Percentiles rank a stretch among this genome's conserved stretches.
phyloP scores from a whole-genome alignment of 2,888 invertebrate species.

The Eugnorisma glareosa region DNA sequence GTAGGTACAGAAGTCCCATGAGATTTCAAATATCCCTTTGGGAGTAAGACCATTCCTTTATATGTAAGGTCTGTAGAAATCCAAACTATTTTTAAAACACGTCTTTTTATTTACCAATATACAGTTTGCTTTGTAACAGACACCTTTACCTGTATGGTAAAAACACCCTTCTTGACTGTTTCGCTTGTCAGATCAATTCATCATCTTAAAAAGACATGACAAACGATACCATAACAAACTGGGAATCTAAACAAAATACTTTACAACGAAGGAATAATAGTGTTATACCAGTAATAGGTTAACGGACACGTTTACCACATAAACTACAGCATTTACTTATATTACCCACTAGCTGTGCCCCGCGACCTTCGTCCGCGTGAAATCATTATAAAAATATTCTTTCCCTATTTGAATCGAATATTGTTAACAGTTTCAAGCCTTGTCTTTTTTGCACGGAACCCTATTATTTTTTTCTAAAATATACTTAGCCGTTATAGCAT shows the following conservation, averaged over 20 bases:
- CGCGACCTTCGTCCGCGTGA: too few species aligned
- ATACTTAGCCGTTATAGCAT: too few species aligned
- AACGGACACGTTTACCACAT: constrained; percentile 8
- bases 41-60: neutral
- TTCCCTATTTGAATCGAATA: too few species aligned
- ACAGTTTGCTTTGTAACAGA: neutral
- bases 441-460: too few species aligned
- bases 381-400: too few species aligned
- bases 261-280: neutral
- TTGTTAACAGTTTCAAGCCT: too few species aligned
- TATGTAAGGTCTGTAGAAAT: neutral
- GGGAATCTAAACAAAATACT: constrained; percentile 22
- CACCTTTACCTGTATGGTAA: too few species aligned
- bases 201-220: neutral
- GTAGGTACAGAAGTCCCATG: constrained; percentile 1
- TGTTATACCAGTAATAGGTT: constrained; percentile 6
- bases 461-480: too few species aligned
- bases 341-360: too few species aligned
- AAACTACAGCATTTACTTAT: constrained; percentile 35
- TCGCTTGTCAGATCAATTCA: neutral
- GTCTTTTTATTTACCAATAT: neutral
- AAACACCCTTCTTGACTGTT: too few species aligned
- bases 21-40: neutral
- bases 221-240: neutral
- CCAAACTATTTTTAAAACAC: too few species aligned